Conservation (phyloP, 92 coral and sea anemone species). For the Palythoa heliodiscus region DNA sequence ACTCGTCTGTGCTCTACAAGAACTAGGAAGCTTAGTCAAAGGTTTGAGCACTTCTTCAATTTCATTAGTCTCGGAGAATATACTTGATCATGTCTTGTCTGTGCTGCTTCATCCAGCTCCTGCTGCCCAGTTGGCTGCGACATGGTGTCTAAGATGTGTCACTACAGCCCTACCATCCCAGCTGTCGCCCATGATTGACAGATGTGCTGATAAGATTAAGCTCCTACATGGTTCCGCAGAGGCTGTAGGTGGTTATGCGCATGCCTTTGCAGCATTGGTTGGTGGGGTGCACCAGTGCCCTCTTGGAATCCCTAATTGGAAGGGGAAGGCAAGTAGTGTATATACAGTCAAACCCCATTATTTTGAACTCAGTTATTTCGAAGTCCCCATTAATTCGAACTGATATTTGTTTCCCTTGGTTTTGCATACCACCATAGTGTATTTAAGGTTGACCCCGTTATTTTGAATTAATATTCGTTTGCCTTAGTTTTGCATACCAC, state of each 20-base stretch:
- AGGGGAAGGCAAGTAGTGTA: slow-evolving; percentile 78
- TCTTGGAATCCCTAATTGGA: slow-evolving; percentile 94
- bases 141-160: slow-evolving; percentile 94
- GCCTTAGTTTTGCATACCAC: too few relatives aligned
- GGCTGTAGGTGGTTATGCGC: slow-evolving; percentile 96
- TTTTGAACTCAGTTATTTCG: too few relatives aligned
- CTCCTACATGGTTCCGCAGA: slow-evolving; percentile 87
- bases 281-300: slow-evolving; percentile 96
- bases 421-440: too few relatives aligned
- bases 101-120: slow-evolving; percentile 97
- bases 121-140: slow-evolving; percentile 94
- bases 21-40: slow-evolving; percentile 90
- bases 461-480: too few relatives aligned
- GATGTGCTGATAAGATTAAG: slow-evolving; percentile 86
- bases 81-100: slow-evolving; percentile 87
- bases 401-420: too few relatives aligned
- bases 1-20: slow-evolving; percentile 94
- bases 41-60: slow-evolving; percentile 91
- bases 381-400: too few relatives aligned
- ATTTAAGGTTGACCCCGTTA: too few relatives aligned
- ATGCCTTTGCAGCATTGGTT: slow-evolving; percentile 90
- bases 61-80: slow-evolving; percentile 81
- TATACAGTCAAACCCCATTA: too few relatives aligned
- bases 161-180: slow-evolving; percentile 92
- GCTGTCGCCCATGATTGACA: slow-evolving; percentile 90